Conservation (phyloP, 2,113 vertebrate genomes). For the Cricetomys ansorgei region DNA sequence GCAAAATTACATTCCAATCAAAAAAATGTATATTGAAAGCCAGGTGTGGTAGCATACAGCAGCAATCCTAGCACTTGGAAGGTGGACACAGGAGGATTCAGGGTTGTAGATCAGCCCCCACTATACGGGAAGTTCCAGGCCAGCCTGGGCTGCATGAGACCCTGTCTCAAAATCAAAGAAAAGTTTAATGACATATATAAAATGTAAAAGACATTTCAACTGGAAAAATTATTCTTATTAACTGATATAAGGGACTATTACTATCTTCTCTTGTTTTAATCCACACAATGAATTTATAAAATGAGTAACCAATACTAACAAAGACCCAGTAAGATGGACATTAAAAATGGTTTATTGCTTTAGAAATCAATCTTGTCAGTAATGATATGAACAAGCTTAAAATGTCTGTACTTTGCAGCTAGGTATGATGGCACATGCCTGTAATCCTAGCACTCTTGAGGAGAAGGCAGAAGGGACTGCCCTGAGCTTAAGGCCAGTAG, state of each 20-base stretch:
- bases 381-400: neutral
- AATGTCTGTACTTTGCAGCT: neutral
- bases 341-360: neutral
- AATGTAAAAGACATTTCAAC: neutral
- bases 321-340: neutral
- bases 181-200: neutral
- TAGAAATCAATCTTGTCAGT: neutral
- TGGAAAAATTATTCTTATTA: neutral
- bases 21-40: neutral
- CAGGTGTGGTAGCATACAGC: neutral
- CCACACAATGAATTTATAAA: neutral
- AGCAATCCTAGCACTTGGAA: neutral
- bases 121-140: neutral
- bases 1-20: neutral
- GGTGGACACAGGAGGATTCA: neutral
- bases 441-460: neutral
- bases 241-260: neutral
- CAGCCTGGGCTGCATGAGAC: neutral
- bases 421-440: neutral
- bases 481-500: neutral
- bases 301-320: neutral
- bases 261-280: neutral
- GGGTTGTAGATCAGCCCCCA: neutral
- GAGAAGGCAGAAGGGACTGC: neutral
- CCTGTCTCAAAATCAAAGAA: neutral